Percentiles rank a stretch among this genome's conserved stretches.
Evolutionary conservation across 2,888 invertebrate species (phyloP).

Genomic region (Agrochola circellaris): DNA sequence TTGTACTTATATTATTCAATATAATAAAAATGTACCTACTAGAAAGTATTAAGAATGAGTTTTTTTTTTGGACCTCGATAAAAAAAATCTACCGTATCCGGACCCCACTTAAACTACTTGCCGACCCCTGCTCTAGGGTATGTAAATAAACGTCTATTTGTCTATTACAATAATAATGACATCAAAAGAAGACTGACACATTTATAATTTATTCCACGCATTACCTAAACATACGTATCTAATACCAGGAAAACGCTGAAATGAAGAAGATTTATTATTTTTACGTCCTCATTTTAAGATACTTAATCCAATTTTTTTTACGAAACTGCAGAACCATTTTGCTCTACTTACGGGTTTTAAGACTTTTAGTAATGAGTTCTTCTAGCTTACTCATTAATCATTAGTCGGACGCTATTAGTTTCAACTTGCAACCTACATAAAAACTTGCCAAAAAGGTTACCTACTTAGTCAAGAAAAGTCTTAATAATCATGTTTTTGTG

Average conservation of each 20-base stretch:
- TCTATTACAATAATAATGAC: not conserved
- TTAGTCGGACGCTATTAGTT: slow-evolving; percentile 38
- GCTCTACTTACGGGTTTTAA: slow-evolving; percentile 29
- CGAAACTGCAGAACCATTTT: slow-evolving; percentile 8
- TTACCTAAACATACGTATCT: not conserved
- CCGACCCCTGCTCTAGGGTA: too few species aligned
- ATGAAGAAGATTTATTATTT: slow-evolving; percentile 15
- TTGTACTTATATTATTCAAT: too few species aligned
- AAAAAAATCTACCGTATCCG: too few species aligned
- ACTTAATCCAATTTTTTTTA: not conserved
- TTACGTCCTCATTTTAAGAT: not conserved
- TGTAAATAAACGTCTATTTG: slow-evolving; percentile 1
- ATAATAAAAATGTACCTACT: too few species aligned
- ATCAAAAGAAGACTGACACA: not conserved
- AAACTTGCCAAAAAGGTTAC: slow-evolving; percentile 61
- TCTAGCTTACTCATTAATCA: slow-evolving; percentile 45
- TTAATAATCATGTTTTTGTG: slow-evolving; percentile 47
- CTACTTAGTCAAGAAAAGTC: slow-evolving; percentile 36
- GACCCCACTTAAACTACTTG: too few species aligned
- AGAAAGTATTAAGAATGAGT: too few species aligned
- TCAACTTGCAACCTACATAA: slow-evolving; percentile 51
- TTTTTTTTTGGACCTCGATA: too few species aligned
- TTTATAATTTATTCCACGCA: slow-evolving; percentile 11
- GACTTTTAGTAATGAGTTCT: slow-evolving; percentile 31
- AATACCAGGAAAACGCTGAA: slow-evolving; percentile 8